phyloP scores from a whole-genome alignment of 2,797 vertebrate species.

The Vultur gryphus region DNA sequence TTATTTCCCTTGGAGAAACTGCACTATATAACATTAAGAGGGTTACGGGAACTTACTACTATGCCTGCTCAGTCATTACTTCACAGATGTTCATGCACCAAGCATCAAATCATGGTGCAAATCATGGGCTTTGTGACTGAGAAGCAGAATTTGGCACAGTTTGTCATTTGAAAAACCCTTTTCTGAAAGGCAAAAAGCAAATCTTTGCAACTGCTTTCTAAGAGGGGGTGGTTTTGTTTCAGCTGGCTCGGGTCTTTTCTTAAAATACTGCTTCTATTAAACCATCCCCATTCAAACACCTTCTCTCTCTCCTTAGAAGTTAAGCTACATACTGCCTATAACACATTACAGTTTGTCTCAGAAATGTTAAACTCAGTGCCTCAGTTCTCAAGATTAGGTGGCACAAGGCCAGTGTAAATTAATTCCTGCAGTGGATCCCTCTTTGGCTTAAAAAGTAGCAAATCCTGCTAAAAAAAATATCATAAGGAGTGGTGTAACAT shows the following conservation, averaged over 20 bases:
- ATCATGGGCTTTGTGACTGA: neutral
- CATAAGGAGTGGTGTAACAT: neutral
- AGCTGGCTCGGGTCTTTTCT: neutral
- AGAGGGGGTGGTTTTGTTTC: neutral
- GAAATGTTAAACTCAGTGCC: constrained; percentile 4
- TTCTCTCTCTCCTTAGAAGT: neutral
- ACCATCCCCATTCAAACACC: neutral
- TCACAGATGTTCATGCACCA: neutral
- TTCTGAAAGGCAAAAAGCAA: neutral
- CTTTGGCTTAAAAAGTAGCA: constrained; percentile 24
- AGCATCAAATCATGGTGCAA: neutral
- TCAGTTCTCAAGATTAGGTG: constrained; percentile 24
- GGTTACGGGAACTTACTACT: neutral
- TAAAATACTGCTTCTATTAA: neutral
- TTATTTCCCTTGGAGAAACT: constrained; percentile 30
- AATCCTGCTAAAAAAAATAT: constrained; percentile 4
- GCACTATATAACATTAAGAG: constrained; percentile 12
- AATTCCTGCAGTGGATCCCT: constrained; percentile 16
- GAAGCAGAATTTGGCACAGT: neutral
- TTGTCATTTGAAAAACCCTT: neutral
- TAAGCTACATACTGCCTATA: neutral
- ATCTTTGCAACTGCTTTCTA: neutral
- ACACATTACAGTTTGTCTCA: neutral
- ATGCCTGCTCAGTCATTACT: neutral
- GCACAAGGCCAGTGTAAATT: constrained; percentile 47